Evolutionary conservation across 2,113 vertebrate genomes (phyloP).

Genomic region (Brachypodius melanocephalos): DNA sequence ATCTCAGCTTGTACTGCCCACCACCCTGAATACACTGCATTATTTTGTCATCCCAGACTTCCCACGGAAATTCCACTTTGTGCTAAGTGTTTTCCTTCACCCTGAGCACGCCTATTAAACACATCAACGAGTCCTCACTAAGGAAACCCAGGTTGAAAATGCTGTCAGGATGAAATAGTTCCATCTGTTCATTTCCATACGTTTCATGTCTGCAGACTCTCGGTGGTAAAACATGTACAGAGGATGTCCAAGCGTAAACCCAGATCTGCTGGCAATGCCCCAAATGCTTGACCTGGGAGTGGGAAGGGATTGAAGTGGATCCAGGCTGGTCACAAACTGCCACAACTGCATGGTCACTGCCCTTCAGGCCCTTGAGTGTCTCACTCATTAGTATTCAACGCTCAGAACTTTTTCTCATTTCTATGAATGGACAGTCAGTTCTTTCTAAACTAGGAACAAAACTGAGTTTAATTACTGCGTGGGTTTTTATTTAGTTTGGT

Average conservation of each 20-base stretch:
- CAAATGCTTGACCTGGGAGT: neutral
- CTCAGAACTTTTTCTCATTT: neutral
- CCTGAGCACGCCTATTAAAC: neutral
- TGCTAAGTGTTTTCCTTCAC: neutral
- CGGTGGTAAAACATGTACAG: fast-evolving
- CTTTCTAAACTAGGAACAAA: neutral
- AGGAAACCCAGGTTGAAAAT: neutral
- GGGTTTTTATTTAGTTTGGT: neutral
- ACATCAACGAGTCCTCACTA: neutral
- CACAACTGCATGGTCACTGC: fast-evolving
- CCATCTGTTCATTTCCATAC: neutral
- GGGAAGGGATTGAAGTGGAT: neutral
- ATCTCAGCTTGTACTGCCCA: neutral
- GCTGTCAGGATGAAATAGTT: neutral
- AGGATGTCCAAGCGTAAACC: neutral
- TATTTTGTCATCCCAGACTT: neutral
- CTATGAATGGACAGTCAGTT: neutral
- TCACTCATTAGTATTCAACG: neutral
- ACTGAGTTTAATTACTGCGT: neutral
- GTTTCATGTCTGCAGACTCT: neutral
- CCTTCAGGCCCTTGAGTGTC: neutral
- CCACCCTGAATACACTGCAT: neutral
- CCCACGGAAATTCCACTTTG: neutral
- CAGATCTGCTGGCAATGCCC: neutral
- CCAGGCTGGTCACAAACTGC: too few species aligned